Conservation (phyloP, 2,113 vertebrate genomes). For the Lynx canadensis region DNA sequence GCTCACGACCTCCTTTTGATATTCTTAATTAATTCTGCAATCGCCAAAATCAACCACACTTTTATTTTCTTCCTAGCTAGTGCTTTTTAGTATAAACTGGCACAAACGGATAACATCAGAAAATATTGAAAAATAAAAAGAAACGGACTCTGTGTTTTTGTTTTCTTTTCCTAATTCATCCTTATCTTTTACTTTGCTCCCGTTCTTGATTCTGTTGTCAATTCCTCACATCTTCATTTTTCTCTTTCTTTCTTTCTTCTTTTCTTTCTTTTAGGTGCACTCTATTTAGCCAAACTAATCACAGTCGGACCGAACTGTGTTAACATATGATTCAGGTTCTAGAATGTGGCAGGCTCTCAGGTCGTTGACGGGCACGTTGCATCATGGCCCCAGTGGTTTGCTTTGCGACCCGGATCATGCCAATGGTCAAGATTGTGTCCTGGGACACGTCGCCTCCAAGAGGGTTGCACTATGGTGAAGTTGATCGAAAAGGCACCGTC, state of each 20-base stretch:
- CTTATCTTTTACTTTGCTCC: too few relatives aligned
- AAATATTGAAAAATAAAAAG: background rate
- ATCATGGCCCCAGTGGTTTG: rapidly evolving
- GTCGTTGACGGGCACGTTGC: rapidly evolving
- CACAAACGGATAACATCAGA: background rate
- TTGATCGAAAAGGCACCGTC: background rate
- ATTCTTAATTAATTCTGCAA: background rate
- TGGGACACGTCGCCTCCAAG: background rate
- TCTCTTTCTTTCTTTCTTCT: too few relatives aligned
- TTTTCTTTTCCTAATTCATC: too few relatives aligned
- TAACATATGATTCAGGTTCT: rapidly evolving
- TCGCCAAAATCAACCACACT: background rate
- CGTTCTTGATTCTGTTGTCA: too few relatives aligned
- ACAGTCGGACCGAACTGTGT: rapidly evolving
- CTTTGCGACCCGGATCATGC: background rate
- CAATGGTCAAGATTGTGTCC: background rate
- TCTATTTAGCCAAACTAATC: background rate
- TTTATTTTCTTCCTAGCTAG: background rate
- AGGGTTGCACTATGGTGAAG: too few relatives aligned
- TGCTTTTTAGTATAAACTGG: background rate
- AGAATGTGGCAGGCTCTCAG: rapidly evolving
- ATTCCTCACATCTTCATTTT: too few relatives aligned
- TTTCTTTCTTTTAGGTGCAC: too few relatives aligned
- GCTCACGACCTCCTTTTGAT: background rate
- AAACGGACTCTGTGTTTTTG: too few relatives aligned